Evolutionary conservation across 2,888 invertebrate genomes (phyloP).

Genomic region (Trachelus iudaicus): DNA sequence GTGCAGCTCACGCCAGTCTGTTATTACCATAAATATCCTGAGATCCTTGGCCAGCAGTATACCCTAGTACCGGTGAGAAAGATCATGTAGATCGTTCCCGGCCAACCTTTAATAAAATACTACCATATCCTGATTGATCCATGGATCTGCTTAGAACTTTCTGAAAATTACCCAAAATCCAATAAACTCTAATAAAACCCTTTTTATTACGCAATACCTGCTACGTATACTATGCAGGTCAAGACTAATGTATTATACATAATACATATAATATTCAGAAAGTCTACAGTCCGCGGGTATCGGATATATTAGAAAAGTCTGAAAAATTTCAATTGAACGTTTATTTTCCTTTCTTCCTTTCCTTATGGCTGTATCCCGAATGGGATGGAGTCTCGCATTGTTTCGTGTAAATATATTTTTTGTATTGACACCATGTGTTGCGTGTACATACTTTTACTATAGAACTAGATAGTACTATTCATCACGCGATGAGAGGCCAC

Average conservation of each 20-base stretch:
- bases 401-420: too few relatives aligned
- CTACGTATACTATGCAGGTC: background rate
- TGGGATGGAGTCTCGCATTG: too few relatives aligned
- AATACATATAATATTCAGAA: background rate
- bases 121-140: background rate
- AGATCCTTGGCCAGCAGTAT: slow-evolving; percentile 12
- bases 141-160: background rate
- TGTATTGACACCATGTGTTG: background rate
- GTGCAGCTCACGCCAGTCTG: slow-evolving; percentile 11
- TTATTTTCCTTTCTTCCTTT: background rate
- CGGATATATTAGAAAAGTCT: background rate
- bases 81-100: slow-evolving; percentile 19
- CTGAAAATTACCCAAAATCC: background rate
- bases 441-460: background rate
- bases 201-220: background rate
- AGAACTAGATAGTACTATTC: background rate
- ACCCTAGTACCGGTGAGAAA: slow-evolving; percentile 16
- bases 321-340: background rate
- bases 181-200: background rate
- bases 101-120: slow-evolving; percentile 15
- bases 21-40: slow-evolving; percentile 23
- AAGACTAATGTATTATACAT: background rate
- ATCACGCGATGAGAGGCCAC: background rate
- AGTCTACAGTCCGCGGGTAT: background rate
- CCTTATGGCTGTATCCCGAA: too few relatives aligned